Evolutionary conservation across 1,140 invertebrate genomes (phyloP), one percentile per base, ranked within the genome.

Genomic region (Drosophila quadrilineata): DNA sequence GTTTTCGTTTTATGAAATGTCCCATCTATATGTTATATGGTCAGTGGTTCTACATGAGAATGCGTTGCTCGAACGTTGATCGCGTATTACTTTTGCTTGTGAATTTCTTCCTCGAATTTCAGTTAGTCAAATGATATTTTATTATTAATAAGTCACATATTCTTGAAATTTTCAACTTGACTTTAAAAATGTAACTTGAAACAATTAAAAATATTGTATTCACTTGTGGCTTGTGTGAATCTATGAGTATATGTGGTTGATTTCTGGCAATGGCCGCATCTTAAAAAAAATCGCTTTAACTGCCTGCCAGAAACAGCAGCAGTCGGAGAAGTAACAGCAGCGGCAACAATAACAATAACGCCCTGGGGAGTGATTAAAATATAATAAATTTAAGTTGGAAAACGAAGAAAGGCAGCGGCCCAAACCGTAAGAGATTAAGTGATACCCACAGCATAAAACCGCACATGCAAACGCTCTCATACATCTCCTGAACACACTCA

Each of bases 351-450:
- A 66, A 66, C 79, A 84, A 84, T 67, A 85, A 77, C 73, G 70
- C 79, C 74, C 66, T 63, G 80, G 79, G 79, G 79, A 85, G 79
- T 85, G 79, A 85, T 85, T 85, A 85, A 85, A 85, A 85, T 85
- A 85, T 75, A 85, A 85, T 85, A 85, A 85, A 85, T 85, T 85
- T 85, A 69, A 85, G 60, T 85, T 79, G 80, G 59, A 79, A 79
- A 85, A 71, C 75, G 67, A 85, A 73, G 45, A 65, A 85, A 74
- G 58, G 60, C 62, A 46, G 73, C 54, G 41, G 64, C 64, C 70
- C 38, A 70, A 66, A 75, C 74, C 74, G 66, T 79, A 79, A 84
- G 79, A 84, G 79, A 84, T 84, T 84, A 85, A 84, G 79, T 84
- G 79, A 58, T 79, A 74, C 70, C 74, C 74, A 60, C 79, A 85